Evolutionary conservation across 2,797 vertebrate genomes (phyloP), one percentile per base, ranked within the genome.

Genomic region (Cirrhinus molitorella): DNA sequence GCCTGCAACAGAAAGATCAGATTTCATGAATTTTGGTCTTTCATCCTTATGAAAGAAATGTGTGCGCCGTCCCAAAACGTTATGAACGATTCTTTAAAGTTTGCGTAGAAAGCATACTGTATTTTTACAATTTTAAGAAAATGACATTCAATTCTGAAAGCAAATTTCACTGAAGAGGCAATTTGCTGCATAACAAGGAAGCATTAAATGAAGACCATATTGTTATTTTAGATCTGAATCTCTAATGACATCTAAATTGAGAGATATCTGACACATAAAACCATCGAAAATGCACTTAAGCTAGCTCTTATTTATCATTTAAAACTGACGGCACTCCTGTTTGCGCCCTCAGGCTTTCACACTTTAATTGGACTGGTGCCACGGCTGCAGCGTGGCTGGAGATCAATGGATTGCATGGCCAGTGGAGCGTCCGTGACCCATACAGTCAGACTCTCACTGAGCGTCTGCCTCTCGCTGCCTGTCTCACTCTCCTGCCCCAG

Each of bases 1-100:
- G 91, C 91, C 89, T 88, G 93, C 93, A 91, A 94, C 93, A 95
- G 88, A 93, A 90, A 91, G 94, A 95, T 96, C 94, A 84, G 86
- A 92, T 95, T 95, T 95, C 95, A 92, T 91, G 89, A 93, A 90
- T 81, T 73, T 91, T 51, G 77, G 57, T 84, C 95, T 95, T 95
- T 96, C 93, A 95, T 96, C 95, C 91, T 96, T 94, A 95, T 95
- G 94, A 92, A 94, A 95, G 90, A 95, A 95, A 94, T 90, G 92
- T 94, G 95, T 94, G 93, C 81, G 67, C 74, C 49, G 81, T 90
- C 85, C 89, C 81, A 75, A 85, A 85, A 89, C 87, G 85, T 89
- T 90, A 85, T 90, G 90, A 89, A 88, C 19, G 87, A 43, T 55
- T 72, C 73, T 74, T 83, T 74, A 70, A 87, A 89, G 72, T 80